Evolutionary conservation across 2,888 invertebrate genomes (phyloP), one percentile per base, ranked within the genome.

Genomic region (Hydriomena furcata): DNA sequence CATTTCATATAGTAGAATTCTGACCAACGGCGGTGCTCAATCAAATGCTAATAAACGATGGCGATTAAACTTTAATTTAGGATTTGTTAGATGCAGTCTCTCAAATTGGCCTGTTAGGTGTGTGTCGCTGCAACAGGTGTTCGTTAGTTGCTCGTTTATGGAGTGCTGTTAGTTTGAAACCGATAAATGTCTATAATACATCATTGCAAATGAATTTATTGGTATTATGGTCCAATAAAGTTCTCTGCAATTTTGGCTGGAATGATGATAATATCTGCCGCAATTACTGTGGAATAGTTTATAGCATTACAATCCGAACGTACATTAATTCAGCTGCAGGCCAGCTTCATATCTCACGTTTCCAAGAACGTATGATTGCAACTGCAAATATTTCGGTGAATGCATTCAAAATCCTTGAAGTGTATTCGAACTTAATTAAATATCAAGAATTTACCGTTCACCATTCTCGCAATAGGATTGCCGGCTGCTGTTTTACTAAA

Each of bases 401-500:
- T 50, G 51, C 55, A 55, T 32, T 45, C 38, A 25, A 52, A 49
- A 50, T 55, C 57, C 57, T 59, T 57, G 59, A 27, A 25, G 34
- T 47, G 44, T 35, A 52, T 42, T 48, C 32, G 13, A 37, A 52
- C 40, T 50, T 41, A 46, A 52, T 54, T 57, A 66, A 62, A 24
- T 24, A 23, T 31, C 10, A 24, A 31, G 31, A 58, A 55, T 50
- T 45, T 48, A 58, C 60, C 55, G 60, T 60, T 68, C 65, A 52
- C 56, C 37, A 25, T 40, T 46, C 25, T 23, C 12, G n/a, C 55
- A 52, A 54, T 54, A 37, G 58, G 63, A 46, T 57, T 57, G 47
- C 32, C 34, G 32, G 44, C 13, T 55, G 60, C n/a, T 54, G 64
- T 71, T 67, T 66, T 55, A 63, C 59, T 61, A 66, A 66, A 65